Base-by-base conservation (phyloP, 2,888 invertebrate species). In the Leucoma salicis region DNA sequence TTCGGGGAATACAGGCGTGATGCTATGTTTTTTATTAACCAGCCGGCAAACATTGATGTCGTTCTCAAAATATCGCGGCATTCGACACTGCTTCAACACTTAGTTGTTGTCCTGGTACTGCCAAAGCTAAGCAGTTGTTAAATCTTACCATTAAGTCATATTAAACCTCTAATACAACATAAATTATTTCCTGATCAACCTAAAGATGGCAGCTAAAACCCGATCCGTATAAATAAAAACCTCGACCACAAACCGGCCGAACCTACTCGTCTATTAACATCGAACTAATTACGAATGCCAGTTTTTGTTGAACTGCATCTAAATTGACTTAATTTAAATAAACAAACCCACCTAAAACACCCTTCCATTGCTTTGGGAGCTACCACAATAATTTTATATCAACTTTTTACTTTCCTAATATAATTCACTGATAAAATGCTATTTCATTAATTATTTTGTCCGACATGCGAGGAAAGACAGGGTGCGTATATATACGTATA, bases 361-460 rank as follows among this genome's bases (percentile, higher is more conserved):
- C 27, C 27, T 27, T 27, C 27, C n/a, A n/a, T 27, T 27, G 21
- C 10, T 27, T n/a, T 27, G n/a, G 11, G 27, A 27, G 27, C 27
- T 27, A 27, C 11, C 27, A 27, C 8, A 6, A 27, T 27, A n/a
- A 27, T 11, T 27, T 27, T 11, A 11, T 27, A 27, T 27, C 27
- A n/a, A 27, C 21, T 27, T 27, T 27, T 27, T 27, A 27, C 27
- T 10, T 32, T 32, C 16, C 7, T 11, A 12, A 14, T 6, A 27
- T 29, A 13, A 18, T 18, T 14, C 10, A 28, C 16, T 15, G 15
- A 35, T 28, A 12, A 16, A 35, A 28, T 16, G 14, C 25, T 10
- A 12, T 35, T 36, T 29, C 18, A 36, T 18, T 36, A 36, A 36
- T 31, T 31, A 21, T 37, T 31, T 21, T 37, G 31, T 31, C 11